Evolutionary conservation across 2,113 vertebrate species (phyloP).

Genomic region (Syngnathus scovelli): DNA sequence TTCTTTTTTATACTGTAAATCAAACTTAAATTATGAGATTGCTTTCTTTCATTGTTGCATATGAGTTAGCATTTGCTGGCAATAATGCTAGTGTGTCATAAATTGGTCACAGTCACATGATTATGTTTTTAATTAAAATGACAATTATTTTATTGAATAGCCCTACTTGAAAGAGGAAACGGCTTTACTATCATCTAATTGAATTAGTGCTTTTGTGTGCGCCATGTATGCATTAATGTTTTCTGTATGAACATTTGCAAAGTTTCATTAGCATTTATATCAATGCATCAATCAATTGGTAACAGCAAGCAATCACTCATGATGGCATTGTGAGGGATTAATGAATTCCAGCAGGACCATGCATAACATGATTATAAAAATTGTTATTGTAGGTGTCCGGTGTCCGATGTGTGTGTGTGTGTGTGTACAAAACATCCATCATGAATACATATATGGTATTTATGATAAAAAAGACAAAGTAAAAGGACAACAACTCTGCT

Average conservation of each 20-base stretch:
- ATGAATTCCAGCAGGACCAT: slow-evolving; percentile 45
- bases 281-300: slow-evolving; percentile 45
- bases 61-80: not conserved
- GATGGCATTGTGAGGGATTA: slow-evolving; percentile 36
- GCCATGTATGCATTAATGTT: slow-evolving; percentile 18
- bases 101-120: no score
- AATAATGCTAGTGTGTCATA: no score
- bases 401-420: slow-evolving; percentile 1
- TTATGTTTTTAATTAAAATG: no score
- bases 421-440: not conserved
- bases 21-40: no score
- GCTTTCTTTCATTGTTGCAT: no score
- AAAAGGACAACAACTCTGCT: slow-evolving; percentile 15
- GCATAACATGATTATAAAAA: slow-evolving; percentile 45
- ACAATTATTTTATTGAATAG: no score
- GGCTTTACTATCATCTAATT: slow-evolving; percentile 23
- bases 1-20: no score
- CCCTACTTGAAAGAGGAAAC: not conserved
- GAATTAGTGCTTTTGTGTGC: slow-evolving; percentile 27
- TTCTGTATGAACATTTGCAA: slow-evolving; percentile 23
- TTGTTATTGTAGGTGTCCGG: slow-evolving; percentile 34
- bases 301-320: slow-evolving; percentile 34
- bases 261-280: slow-evolving; percentile 39
- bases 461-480: not conserved
- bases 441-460: no score